Percentiles rank a stretch among this genome's conserved stretches.
Conservation (phyloP, 1,140 invertebrate genomes). For the Bactericera cockerelli region DNA sequence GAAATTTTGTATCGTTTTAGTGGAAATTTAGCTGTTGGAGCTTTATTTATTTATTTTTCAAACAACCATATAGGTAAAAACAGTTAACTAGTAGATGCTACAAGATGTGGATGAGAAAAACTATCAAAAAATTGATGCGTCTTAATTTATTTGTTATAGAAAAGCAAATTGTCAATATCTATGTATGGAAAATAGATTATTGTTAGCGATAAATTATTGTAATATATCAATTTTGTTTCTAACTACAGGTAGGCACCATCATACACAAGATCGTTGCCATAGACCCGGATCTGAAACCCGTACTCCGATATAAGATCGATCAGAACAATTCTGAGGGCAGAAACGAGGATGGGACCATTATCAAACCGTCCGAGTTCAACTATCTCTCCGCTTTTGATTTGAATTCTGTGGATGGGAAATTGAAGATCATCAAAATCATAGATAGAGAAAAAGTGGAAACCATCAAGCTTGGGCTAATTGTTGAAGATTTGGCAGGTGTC, state of each 20-base stretch:
- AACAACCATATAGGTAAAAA: no score
- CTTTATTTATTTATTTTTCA: no score
- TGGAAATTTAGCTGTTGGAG: no score
- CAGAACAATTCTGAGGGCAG: slow-evolving; percentile 50
- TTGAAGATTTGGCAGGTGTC: slow-evolving; percentile 69
- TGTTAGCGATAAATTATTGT: no score
- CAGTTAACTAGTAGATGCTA: no score
- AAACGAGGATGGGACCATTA: slow-evolving; percentile 58
- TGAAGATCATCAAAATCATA: slow-evolving; percentile 46
- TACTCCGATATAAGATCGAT: slow-evolving; percentile 58
- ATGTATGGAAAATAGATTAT: no score
- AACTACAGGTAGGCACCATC: slow-evolving; percentile 45
- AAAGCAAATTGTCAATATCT: no score
- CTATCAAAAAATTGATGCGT: no score
- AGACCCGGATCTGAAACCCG: slow-evolving; percentile 61
- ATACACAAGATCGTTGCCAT: slow-evolving; percentile 50
- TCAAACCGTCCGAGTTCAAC: slow-evolving; percentile 56
- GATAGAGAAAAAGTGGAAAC: slow-evolving; percentile 73
- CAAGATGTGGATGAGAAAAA: no score
- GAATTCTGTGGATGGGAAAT: slow-evolving; percentile 52
- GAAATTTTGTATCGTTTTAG: no score
- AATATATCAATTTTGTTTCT: no score
- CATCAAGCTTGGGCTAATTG: slow-evolving; percentile 54
- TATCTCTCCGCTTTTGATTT: slow-evolving; percentile 51
- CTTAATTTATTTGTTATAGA: no score